phyloP scores from a whole-genome alignment of 2,113 vertebrate genomes.

The Menura novaehollandiae region DNA sequence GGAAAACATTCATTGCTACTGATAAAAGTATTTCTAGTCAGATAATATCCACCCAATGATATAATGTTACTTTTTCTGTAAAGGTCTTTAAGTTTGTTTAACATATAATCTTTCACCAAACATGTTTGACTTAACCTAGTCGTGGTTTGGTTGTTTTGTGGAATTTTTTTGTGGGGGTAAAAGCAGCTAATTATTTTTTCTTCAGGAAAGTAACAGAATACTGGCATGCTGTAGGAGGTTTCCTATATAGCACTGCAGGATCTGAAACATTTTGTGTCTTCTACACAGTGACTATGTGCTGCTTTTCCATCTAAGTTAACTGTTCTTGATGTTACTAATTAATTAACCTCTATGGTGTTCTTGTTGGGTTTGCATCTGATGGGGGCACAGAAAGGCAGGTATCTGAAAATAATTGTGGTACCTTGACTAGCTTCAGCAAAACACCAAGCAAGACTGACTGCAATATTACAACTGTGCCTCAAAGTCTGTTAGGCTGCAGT shows the following conservation, averaged over 20 bases:
- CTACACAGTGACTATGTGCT: neutral
- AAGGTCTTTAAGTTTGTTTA: neutral
- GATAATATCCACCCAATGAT: neutral
- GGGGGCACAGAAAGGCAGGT: neutral
- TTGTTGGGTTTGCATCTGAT: neutral
- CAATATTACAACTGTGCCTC: neutral
- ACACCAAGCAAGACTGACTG: neutral
- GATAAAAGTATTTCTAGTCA: neutral
- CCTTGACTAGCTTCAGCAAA: neutral
- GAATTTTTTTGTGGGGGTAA: fast-evolving
- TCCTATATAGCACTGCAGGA: neutral
- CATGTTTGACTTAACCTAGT: neutral
- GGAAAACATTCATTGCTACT: neutral
- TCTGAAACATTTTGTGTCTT: neutral
- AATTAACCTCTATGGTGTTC: neutral
- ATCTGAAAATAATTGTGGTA: neutral
- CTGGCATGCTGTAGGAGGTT: neutral
- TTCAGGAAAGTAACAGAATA: neutral
- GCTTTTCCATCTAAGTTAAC: neutral
- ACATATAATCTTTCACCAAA: neutral
- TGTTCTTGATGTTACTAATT: neutral
- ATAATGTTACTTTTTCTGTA: neutral
- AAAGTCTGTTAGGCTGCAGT: neutral
- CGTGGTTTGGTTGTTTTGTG: neutral
- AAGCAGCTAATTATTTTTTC: neutral